phyloP scores from a whole-genome alignment of 2,113 vertebrate species.

The Lepisosteus oculatus region DNA sequence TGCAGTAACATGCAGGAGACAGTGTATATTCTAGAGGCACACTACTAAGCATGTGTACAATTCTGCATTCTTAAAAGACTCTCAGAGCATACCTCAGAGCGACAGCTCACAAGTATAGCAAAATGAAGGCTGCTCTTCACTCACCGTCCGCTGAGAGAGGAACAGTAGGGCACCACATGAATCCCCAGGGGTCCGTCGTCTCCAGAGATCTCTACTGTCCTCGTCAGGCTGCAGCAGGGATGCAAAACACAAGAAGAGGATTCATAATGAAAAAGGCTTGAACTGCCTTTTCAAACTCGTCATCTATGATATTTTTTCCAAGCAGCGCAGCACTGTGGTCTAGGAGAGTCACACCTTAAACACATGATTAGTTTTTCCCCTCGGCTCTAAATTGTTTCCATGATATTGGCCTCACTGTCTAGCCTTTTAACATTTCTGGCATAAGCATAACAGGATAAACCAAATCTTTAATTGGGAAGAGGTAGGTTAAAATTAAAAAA shows the following conservation, averaged over 20 bases:
- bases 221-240: slow-evolving; percentile 76
- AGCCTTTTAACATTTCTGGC: too few relatives aligned
- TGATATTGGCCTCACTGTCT: slow-evolving; percentile 25
- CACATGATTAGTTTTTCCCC: slow-evolving; percentile 22
- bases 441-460: neutral
- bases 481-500: neutral
- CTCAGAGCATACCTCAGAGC: too few relatives aligned
- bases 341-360: slow-evolving; percentile 12
- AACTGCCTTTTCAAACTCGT: too few relatives aligned
- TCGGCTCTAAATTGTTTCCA: slow-evolving; percentile 27
- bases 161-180: slow-evolving; percentile 93
- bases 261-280: too few relatives aligned
- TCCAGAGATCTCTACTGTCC: slow-evolving; percentile 87
- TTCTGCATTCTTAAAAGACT: too few relatives aligned
- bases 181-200: slow-evolving; percentile 90
- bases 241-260: slow-evolving; percentile 21
- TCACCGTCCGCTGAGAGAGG: slow-evolving; percentile 94
- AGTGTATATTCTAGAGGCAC: too few relatives aligned
- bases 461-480: neutral
- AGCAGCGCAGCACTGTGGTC: slow-evolving; percentile 5
- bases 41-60: too few relatives aligned
- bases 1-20: too few relatives aligned
- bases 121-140: slow-evolving; percentile 30
- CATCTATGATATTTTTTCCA: too few relatives aligned
- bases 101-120: neutral